These are phyloP conservation scores for Lithophane leautieri DNA, from an alignment of 2,888 invertebrate species.

Conservation along the genomic window DNA sequence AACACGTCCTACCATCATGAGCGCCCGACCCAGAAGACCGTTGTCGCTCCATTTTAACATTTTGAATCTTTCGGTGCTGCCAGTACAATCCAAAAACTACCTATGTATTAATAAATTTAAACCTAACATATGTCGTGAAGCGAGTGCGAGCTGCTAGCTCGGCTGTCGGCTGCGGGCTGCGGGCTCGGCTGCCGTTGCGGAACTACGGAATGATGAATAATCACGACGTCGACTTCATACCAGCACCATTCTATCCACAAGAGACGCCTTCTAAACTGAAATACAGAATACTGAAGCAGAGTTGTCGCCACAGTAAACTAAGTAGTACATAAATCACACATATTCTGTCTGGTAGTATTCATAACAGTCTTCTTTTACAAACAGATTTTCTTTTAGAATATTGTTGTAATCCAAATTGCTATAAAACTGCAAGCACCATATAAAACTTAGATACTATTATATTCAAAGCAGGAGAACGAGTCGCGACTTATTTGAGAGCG, in stretches of 20 bases:
- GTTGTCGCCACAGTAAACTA: neutral
- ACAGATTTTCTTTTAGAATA: conserved; percentile 2
- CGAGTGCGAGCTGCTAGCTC: conserved; percentile 1
- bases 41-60: no score
- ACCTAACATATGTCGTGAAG: conserved; percentile 1
- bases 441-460: conserved; percentile 19
- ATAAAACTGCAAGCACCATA: conserved; percentile 10
- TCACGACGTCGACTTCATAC: conserved; percentile 14
- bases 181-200: neutral
- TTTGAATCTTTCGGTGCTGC: no score
- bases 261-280: neutral
- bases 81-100: no score
- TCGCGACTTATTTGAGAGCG: conserved; percentile 38
- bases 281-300: no score
- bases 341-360: neutral
- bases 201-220: conserved; percentile 18
- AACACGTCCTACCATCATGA: no score
- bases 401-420: conserved; percentile 20
- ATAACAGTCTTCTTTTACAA: neutral
- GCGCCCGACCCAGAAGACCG: no score
- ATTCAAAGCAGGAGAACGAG: conserved; percentile 35
- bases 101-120: no score
- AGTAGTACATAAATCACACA: neutral
- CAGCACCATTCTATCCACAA: neutral
- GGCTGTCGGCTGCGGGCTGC: neutral